Percentiles rank a stretch among this genome's conserved stretches.
phyloP scores from a whole-genome alignment of 2,113 vertebrate species.

The Syngnathus typhle region DNA sequence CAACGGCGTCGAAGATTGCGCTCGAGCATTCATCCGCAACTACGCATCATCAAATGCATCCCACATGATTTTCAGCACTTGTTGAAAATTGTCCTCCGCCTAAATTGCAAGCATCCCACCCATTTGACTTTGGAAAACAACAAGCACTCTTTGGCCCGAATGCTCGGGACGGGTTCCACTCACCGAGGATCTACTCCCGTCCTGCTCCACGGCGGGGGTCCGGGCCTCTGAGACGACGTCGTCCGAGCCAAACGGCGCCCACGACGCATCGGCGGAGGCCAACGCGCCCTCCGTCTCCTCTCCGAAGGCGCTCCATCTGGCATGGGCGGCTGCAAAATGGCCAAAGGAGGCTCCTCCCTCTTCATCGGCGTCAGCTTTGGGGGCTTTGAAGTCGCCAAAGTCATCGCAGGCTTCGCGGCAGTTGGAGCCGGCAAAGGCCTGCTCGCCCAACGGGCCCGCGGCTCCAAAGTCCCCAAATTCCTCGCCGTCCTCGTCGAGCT shows the following conservation, averaged over 20 bases:
- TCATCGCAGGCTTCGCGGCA: constrained; percentile 55
- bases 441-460: constrained; percentile 48
- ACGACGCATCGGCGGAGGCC: constrained; percentile 70
- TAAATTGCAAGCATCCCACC: no score
- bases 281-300: constrained; percentile 52
- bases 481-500: constrained; percentile 49
- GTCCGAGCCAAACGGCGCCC: constrained; percentile 83
- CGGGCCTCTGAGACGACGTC: constrained; percentile 44
- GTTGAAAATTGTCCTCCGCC: no score
- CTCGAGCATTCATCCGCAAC: no score
- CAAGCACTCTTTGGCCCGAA: no score
- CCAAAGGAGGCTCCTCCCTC: constrained; percentile 29
- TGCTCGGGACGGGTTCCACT: constrained; percentile 6
- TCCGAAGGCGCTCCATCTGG: constrained; percentile 84
- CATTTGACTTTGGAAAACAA: no score
- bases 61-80: no score
- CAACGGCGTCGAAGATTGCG: no score
- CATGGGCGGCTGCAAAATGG: constrained; percentile 69
- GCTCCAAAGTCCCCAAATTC: constrained; percentile 85
- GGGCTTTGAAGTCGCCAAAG: constrained; percentile 79
- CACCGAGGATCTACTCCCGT: constrained; percentile 50
- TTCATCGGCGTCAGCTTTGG: constrained; percentile 45
- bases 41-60: no score
- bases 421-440: constrained; percentile 64
- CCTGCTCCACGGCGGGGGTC: constrained; percentile 62